Evolutionary conservation across 2,888 invertebrate genomes (phyloP).

Genomic region (Margaritifera margaritifera): DNA sequence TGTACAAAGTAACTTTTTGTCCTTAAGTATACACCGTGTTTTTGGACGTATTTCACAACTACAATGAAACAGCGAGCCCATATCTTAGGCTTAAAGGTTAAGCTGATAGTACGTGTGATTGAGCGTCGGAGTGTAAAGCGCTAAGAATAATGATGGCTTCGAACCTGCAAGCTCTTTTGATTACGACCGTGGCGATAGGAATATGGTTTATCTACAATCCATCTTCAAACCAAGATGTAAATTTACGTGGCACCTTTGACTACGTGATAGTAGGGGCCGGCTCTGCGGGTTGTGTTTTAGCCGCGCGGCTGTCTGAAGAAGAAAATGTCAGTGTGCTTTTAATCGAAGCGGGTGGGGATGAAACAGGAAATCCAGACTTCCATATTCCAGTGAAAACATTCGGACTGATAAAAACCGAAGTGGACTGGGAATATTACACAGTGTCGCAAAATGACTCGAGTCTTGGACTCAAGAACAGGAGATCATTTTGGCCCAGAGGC

Average conservation of each 20-base stretch:
- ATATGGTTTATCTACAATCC: too few relatives aligned
- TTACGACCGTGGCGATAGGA: too few relatives aligned
- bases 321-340: constrained; percentile 21
- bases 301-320: constrained; percentile 32
- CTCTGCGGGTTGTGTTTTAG: constrained; percentile 14
- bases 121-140: too few relatives aligned
- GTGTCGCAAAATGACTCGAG: constrained; percentile 27
- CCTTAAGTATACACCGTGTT: too few relatives aligned
- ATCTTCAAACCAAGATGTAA: too few relatives aligned
- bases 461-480: constrained; percentile 19
- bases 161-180: too few relatives aligned
- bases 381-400: constrained; percentile 23
- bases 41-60: too few relatives aligned
- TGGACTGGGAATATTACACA: constrained; percentile 35
- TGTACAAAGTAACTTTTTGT: too few relatives aligned
- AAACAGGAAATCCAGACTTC: constrained; percentile 21
- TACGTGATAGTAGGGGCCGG: constrained; percentile 25
- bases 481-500: constrained; percentile 18
- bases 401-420: constrained; percentile 25
- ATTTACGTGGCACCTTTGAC: constrained; percentile 21
- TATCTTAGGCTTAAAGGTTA: too few relatives aligned
- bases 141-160: too few relatives aligned
- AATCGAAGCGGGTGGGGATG: constrained; percentile 32
- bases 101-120: too few relatives aligned
- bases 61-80: too few relatives aligned